A percentile compares a stretch with the other conserved stretches of the same genome.
Conservation (phyloP, 2,113 vertebrate genomes). For the Lichenostomus cassidix region DNA sequence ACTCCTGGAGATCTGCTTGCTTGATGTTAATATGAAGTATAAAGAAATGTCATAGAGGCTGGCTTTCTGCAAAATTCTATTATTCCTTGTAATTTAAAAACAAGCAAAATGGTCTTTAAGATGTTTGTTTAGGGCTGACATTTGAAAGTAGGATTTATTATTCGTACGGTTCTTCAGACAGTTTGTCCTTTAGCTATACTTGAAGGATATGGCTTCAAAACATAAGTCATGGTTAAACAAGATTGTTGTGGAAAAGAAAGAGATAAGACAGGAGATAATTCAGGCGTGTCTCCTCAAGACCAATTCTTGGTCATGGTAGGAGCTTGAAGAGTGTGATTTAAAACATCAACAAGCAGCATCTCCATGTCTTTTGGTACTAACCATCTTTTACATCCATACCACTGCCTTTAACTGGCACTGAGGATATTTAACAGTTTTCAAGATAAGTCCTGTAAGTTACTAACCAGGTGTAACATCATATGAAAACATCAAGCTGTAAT, state of each 20-base stretch:
- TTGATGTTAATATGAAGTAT: not conserved
- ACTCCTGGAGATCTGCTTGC: not conserved
- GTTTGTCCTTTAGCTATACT: constrained; percentile 29
- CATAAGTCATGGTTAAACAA: not conserved
- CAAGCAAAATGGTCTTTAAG: not conserved
- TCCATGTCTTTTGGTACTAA: not conserved
- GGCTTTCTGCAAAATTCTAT: constrained; percentile 1
- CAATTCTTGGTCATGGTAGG: not conserved
- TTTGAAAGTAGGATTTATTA: constrained; percentile 45
- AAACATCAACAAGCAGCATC: not conserved
- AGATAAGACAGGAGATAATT: not conserved
- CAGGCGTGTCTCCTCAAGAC: not conserved
- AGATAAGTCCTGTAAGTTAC: not conserved
- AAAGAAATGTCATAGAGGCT: constrained; percentile 9
- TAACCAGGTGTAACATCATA: not conserved
- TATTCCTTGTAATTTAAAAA: constrained; percentile 3
- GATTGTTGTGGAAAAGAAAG: not conserved
- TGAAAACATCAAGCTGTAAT: not conserved
- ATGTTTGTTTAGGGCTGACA: constrained; percentile 8
- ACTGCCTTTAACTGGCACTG: not conserved
- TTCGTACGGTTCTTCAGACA: not conserved
- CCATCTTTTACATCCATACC: not conserved
- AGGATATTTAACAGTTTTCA: not conserved
- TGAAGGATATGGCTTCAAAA: not conserved
- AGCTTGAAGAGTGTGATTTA: not conserved